A percentile compares a stretch with the other conserved stretches of the same genome.
These are phyloP conservation scores for Acronicta aceris DNA, from an alignment of 2,888 invertebrate species.

Conservation along the genomic window DNA sequence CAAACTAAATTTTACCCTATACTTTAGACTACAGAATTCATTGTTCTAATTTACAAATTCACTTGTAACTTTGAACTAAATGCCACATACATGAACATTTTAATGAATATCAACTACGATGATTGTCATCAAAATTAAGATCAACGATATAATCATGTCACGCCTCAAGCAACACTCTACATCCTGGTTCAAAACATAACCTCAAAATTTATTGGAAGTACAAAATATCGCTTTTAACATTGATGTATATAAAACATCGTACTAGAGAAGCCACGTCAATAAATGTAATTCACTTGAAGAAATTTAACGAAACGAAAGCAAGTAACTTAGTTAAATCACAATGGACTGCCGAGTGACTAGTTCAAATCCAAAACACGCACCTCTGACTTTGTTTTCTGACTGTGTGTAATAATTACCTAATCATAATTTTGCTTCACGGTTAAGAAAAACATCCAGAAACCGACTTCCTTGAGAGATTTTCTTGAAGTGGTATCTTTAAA, in stretches of 20 bases:
- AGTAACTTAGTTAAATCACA: too few species aligned
- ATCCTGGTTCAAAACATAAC: conserved; percentile 26
- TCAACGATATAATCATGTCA: conserved; percentile 26
- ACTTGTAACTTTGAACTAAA: background rate
- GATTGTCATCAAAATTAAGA: conserved; percentile 44
- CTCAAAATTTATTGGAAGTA: conserved; percentile 32
- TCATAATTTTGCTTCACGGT: too few species aligned
- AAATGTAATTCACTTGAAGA: background rate
- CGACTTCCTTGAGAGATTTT: too few species aligned
- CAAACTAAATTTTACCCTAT: background rate
- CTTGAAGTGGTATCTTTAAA: too few species aligned
- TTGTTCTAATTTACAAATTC: background rate
- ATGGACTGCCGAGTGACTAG: too few species aligned
- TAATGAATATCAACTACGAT: conserved; percentile 3
- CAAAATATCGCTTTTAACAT: conserved; percentile 10
- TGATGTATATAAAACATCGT: background rate
- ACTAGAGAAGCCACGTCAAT: background rate
- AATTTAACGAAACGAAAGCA: too few species aligned
- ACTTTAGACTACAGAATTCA: background rate
- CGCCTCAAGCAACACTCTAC: conserved; percentile 5
- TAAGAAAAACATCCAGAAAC: too few species aligned
- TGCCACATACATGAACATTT: background rate
- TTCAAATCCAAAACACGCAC: too few species aligned
- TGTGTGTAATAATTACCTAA: too few species aligned
- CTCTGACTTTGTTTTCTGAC: too few species aligned